phyloP scores from a whole-genome alignment of 2,888 invertebrate genomes.

The Agonopterix alstromeriana region DNA sequence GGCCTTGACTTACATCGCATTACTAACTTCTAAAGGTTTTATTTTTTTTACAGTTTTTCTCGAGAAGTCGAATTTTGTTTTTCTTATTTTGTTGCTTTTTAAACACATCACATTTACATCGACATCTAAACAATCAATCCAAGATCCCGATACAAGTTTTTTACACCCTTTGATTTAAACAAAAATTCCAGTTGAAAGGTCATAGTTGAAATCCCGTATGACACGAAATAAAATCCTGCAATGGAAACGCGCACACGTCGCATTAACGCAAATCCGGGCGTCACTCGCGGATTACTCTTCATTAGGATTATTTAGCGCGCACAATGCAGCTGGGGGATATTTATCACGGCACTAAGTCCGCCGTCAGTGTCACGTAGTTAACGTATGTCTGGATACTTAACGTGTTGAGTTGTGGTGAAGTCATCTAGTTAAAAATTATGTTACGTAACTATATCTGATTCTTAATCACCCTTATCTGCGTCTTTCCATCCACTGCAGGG shows the following conservation, averaged over 20 bases:
- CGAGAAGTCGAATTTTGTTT: too few species aligned
- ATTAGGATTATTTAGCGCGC: constrained; percentile 24
- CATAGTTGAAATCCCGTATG: neutral
- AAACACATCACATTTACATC: too few species aligned
- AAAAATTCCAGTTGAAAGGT: neutral
- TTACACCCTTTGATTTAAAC: too few species aligned
- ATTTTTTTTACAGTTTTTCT: too few species aligned
- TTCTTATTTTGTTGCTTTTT: too few species aligned
- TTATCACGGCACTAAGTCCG: constrained; percentile 10
- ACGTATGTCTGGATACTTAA: neutral
- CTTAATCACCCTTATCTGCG: too few species aligned
- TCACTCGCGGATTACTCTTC: constrained; percentile 42
- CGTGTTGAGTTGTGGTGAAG: neutral
- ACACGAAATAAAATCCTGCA: constrained; percentile 5
- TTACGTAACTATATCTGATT: neutral
- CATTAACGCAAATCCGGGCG: constrained; percentile 20
- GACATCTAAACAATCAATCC: neutral
- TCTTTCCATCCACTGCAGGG: too few species aligned
- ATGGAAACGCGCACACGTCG: constrained; percentile 10
- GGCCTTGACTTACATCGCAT: too few species aligned
- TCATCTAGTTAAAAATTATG: neutral
- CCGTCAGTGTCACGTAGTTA: constrained; percentile 1
- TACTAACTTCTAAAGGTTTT: too few species aligned
- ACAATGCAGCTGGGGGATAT: constrained; percentile 7
- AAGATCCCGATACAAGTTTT: neutral